Evolutionary conservation across 2,797 vertebrate genomes (phyloP), one percentile per base, ranked within the genome.

Genomic region (Ispidina lecontei): DNA sequence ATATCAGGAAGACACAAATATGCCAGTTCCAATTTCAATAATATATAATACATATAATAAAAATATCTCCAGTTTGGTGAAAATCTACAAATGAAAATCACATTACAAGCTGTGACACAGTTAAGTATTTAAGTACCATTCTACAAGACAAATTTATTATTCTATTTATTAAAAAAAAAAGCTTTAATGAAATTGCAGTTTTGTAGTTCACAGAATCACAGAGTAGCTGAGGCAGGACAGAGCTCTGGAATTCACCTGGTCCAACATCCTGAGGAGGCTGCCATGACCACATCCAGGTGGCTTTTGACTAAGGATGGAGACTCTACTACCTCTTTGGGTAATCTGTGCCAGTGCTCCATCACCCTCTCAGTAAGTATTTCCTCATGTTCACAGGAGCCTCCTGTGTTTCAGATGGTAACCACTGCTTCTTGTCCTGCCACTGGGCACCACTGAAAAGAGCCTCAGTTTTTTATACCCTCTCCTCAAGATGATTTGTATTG

Each of bases 301-400:
- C 5, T 89, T 84, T 25, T 4, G 3, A n/a, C 51, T 20, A 65
- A 37, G 51, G 43, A 49, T 28, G 49, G 49, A 26, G 49, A 51
- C 49, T 51, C 49, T 16, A 51, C 49, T 10, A 51, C 25, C 49
- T 16, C 43, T 80, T 29, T 18, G 9, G 26, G 21, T 31, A 71
- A 75, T 15, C 3, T 14, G 43, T 41, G n/a, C 16, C 59, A 68
- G 31, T 1, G 2, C 21, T 56, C 6, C 0, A 31, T 52, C 19
- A 78, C 22, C 44, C 8, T 46, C 25, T 26, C 11, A 33, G 14
- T 8, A 56, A 60, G 11, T 1, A 2, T 25, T 68, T 64, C 51
- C 54, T 64, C 23, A 60, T 28, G 11, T 39, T 74, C 74, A 58
- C 37, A 70, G 9, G 9, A 70, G 22, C 4, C 7, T 87, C 12